A percentile compares a stretch with the other conserved stretches of the same genome.
Conservation (phyloP, 2,888 invertebrate genomes). For the Odontocolon sp. region DNA sequence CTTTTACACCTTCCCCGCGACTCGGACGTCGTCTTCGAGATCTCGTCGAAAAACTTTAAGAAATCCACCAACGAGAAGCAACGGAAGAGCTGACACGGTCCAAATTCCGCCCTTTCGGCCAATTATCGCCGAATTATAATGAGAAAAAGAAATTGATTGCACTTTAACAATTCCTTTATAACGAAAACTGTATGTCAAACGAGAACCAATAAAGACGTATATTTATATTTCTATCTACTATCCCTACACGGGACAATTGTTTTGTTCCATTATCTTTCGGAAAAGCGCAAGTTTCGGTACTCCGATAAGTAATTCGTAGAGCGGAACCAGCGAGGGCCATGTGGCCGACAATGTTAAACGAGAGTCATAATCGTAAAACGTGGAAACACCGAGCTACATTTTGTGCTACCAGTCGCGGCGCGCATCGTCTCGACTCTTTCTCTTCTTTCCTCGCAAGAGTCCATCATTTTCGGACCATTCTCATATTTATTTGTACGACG, state of each 20-base stretch:
- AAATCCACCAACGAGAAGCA: neutral
- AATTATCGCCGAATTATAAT: neutral
- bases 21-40: constrained; percentile 70
- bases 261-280: neutral
- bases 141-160: neutral
- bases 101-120: neutral
- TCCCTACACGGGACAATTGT: neutral
- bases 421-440: constrained; percentile 12
- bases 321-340: constrained; percentile 74
- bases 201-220: constrained; percentile 57
- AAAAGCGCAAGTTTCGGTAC: neutral
- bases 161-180: neutral
- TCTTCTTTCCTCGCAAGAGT: constrained; percentile 11
- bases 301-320: constrained; percentile 66
- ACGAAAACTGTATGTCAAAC: constrained; percentile 18
- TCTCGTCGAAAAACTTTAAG: constrained; percentile 61
- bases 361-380: constrained; percentile 73
- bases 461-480: constrained; percentile 29
- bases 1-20: constrained; percentile 72
- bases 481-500: constrained; percentile 43
- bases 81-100: neutral
- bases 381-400: constrained; percentile 63
- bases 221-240: constrained; percentile 62
- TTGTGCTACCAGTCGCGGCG: constrained; percentile 32
- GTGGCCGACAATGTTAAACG: constrained; percentile 69